Base-by-base conservation (phyloP, 2,113 vertebrate species). In the Clupea harengus region DNA sequence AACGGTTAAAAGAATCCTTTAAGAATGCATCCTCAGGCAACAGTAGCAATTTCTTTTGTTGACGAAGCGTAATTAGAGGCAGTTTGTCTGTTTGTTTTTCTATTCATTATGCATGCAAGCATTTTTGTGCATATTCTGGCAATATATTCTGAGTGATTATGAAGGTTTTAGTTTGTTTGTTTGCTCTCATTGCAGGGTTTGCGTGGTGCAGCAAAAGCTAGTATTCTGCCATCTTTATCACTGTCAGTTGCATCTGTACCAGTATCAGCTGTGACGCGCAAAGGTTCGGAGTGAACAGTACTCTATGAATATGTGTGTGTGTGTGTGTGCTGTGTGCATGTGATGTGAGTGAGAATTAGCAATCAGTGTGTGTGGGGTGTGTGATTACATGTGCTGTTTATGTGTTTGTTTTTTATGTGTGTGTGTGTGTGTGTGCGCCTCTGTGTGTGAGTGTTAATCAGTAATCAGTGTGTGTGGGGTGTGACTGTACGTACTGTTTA, bases 71-170 rank as follows among this genome's bases (percentile, higher is more conserved):
- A 47, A 50, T 81, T 50, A 87, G 89, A 90, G 90, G 89, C 81
- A 88, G 86, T 83, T 88, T 84, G 82, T 64, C 91, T 83, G 1
- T 91, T 86, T 88, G 39, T 81, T 84, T 81, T 84, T 13, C 52
- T 20, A 89, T 90, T 83, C 49, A 84, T 85, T 92, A 89, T 90
- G 92, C 95, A 95, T 92, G 93, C 93, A 94, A 93, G 93, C 89
- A 49, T 64, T 57, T 83, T 52, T 84, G 89, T 83, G 86, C 86
- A 72, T 85, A 84, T 86, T 90, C 57, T 88, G 85, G 50, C 32
- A 50, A 54, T n/a, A 46, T 78, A 46, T 78, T 78, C 72, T 78
- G 72, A 78, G 72, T 75, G 67, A 39, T 32, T 17, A 32, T 78
- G 28, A 78, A 39, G 72, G 72, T 32, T 28, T 39, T 39, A 44